Evolutionary conservation across 2,797 vertebrate species (phyloP), one percentile per base, ranked within the genome.

Genomic region (Etheostoma perlongum): DNA sequence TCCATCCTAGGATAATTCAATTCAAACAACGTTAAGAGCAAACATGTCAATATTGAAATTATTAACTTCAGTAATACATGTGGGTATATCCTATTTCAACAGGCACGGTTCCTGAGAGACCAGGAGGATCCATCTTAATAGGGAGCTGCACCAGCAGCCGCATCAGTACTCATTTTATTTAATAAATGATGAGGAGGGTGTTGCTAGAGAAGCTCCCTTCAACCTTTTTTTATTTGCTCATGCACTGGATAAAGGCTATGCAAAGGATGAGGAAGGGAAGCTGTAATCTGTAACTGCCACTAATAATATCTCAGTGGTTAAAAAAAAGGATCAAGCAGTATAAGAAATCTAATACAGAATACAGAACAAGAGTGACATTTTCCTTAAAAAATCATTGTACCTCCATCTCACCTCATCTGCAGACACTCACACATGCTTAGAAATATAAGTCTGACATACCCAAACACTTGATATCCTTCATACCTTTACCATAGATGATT

Each of bases 11-110:
- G 83, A 85, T 90, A 86, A 91, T 88, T 84, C 63, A 85, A 85
- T 84, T 89, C 85, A 93, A 91, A 89, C 81, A 85, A 77, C 55
- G 69, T 89, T 85, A 89, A 87, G 73, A 78, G 78, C 23, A 15
- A 91, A 83, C 76, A 19, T 88, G 89, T 89, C 82, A 90, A 88
- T 88, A 89, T 74, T 88, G 76, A 85, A 91, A 91, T 89, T 88
- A 92, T 93, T 83, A 88, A 79, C 80, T 85, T 67, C 58, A 59
- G 71, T 68, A 88, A 90, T 86, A 76, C 60, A 60, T 70, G 53
- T 63, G 78, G 74, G 65, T 54, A 77, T 78, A 71, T 84, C 69
- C 79, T 74, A 61, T 89, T 90, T 92, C 76, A 91, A 80, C 78
- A 90, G 58, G 72, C 74, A 18, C 36, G 1, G 64, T 65, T 89